Conservation (phyloP, 2,113 vertebrate species). For the Suncus etruscus region DNA sequence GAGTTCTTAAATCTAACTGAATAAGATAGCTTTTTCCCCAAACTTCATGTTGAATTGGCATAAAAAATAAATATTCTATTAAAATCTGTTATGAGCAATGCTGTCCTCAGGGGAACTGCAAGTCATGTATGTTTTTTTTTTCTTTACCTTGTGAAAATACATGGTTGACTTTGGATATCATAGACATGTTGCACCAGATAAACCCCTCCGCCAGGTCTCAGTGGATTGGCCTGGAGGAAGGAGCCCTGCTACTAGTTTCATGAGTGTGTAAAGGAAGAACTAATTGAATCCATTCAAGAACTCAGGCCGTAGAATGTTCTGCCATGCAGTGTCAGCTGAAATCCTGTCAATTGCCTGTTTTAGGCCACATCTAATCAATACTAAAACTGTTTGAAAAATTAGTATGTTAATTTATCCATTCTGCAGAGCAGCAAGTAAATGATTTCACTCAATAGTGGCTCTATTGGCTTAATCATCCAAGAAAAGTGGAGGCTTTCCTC, state of each 20-base stretch:
- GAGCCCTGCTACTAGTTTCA: not conserved
- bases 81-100: not conserved
- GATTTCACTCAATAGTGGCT: constrained; percentile 32
- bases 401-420: constrained; percentile 48
- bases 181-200: not conserved
- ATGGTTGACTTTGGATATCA: not conserved
- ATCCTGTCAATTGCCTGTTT: not conserved
- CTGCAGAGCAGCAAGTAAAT: constrained; percentile 55
- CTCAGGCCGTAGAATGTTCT: not conserved
- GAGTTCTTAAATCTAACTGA: not conserved
- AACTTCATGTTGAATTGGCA: not conserved
- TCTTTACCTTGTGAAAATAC: not conserved
- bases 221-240: not conserved
- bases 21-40: not conserved
- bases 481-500: constrained; percentile 47
- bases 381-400: constrained; percentile 21
- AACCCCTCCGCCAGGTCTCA: not conserved
- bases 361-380: constrained; percentile 34
- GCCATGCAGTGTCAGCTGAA: not conserved
- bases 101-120: not conserved
- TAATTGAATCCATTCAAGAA: not conserved
- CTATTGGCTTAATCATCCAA: constrained; percentile 55
- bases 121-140: not conserved
- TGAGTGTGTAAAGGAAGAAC: not conserved
- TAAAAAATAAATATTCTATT: not conserved